These are phyloP conservation scores for Aix galericulata DNA, from an alignment of 2,113 vertebrate genomes.

Conservation along the genomic window DNA sequence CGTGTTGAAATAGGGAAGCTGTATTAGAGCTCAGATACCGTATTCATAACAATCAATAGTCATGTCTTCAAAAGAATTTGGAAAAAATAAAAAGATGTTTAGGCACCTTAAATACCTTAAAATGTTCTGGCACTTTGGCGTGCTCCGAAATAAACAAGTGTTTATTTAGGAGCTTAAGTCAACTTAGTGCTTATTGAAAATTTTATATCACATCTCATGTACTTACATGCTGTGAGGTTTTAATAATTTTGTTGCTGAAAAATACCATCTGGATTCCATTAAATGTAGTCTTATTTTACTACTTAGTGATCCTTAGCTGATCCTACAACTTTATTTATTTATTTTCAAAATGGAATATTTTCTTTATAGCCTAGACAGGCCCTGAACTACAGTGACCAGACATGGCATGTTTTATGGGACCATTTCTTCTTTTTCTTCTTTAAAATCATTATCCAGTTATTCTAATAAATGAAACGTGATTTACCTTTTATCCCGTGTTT, in stretches of 20 bases:
- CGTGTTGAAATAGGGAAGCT: not conserved
- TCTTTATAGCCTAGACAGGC: not conserved
- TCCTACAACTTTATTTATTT: not conserved
- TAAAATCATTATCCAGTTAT: not conserved
- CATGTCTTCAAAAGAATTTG: not conserved
- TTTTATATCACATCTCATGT: not conserved
- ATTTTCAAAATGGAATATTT: slow-evolving; percentile 4
- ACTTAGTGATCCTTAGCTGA: not conserved
- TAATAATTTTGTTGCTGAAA: slow-evolving; percentile 11
- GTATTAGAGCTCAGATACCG: not conserved
- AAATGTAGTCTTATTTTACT: not conserved
- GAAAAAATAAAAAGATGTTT: not conserved
- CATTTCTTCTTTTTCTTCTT: not conserved
- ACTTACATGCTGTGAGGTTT: not conserved
- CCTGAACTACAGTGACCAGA: not conserved
- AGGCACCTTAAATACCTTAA: not conserved
- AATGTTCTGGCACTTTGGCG: not conserved
- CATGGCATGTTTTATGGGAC: not conserved
- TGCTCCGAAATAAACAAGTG: not conserved
- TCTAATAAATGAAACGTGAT: not conserved
- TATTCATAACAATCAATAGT: not conserved
- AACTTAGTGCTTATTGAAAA: not conserved
- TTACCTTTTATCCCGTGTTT: not conserved
- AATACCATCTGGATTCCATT: not conserved
- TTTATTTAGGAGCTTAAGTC: not conserved